These are phyloP conservation scores for Apodemus sylvaticus DNA, from an alignment of 2,113 vertebrate genomes.

Conservation along the genomic window DNA sequence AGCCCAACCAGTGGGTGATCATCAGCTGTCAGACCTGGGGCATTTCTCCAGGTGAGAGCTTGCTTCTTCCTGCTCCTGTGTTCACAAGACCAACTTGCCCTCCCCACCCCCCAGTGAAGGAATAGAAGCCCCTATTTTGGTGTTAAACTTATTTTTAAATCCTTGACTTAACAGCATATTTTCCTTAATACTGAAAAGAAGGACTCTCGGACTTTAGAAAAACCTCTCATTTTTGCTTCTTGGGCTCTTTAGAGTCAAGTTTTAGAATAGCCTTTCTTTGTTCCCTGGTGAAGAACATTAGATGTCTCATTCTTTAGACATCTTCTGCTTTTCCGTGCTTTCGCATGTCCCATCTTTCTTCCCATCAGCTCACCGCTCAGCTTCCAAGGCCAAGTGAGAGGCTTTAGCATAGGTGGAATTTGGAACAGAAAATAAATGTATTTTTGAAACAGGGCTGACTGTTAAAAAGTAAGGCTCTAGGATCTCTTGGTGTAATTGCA, in stretches of 20 bases:
- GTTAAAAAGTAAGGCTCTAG: slow-evolving; percentile 18
- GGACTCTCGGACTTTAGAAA: slow-evolving; percentile 39
- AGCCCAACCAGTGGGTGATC: slow-evolving; percentile 39
- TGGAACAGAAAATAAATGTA: not conserved
- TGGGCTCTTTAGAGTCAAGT: slow-evolving; percentile 55
- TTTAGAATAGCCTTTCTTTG: slow-evolving; percentile 51
- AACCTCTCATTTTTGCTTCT: slow-evolving; percentile 60
- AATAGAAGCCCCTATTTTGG: not conserved
- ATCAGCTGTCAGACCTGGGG: slow-evolving; percentile 44
- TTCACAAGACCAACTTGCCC: slow-evolving; percentile 69
- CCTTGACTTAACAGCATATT: slow-evolving; percentile 45
- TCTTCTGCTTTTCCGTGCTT: slow-evolving; percentile 32
- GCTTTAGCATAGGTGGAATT: slow-evolving; percentile 52
- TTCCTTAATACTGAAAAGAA: slow-evolving; percentile 48
- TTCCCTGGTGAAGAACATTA: slow-evolving; percentile 1
- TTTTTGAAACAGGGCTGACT: slow-evolving; percentile 25
- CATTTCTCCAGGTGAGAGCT: slow-evolving; percentile 44
- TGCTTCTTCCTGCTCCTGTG: slow-evolving; percentile 40
- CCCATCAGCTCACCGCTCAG: not conserved
- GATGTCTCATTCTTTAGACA: slow-evolving; percentile 58
- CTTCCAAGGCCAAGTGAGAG: slow-evolving; percentile 20
- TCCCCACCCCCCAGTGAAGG: not conserved
- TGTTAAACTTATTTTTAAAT: slow-evolving; percentile 55
- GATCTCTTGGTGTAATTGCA: slow-evolving; percentile 30
- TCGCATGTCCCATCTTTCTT: slow-evolving; percentile 39